Evolutionary conservation across 2,797 vertebrate species (phyloP), one percentile per base, ranked within the genome.

Genomic region (Pagetopsis macropterus): DNA sequence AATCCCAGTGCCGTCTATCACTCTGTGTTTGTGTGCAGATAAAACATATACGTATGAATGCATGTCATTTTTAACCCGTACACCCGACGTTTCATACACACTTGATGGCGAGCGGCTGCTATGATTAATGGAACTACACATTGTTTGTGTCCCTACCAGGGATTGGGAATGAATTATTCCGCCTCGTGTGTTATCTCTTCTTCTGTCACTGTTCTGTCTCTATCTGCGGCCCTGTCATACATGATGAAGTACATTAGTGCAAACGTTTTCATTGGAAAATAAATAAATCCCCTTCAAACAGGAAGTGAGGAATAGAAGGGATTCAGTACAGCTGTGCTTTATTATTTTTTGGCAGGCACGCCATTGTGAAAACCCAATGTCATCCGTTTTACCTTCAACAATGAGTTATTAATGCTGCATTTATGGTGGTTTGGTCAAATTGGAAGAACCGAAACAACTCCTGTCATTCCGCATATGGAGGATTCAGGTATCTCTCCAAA

Each of bases 111-210:
- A 23, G 50, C 16, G 0, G 33, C 58, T 44, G 40, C 60, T 14
- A 23, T 54, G 63, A 73, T 65, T 27, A 72, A 78, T 70, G 68
- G 63, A 70, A 46, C 46, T 50, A 57, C 52, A 70, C 52, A 66
- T 63, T 73, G 57, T 73, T 66, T 65, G 62, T 54, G 65, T 76
- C 49, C 43, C 68, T 66, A n/a, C 5, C 6, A 59, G 65, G 50
- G 61, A 55, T 64, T 48, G 40, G 52, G 58, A 40, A 78, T 59
- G 9, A 50, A 67, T 75, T 71, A 52, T 50, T 51, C 33, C 31
- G 8, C 70, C 33, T 37, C 8, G 33, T 37, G 33, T 37, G 33
- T 37, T 37, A 9, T 37, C 33, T 37, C 33, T 37, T 37, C 33
- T 7, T 37, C 19, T 57, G 57, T 51, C 33, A 23, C 52, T 16